Base-by-base conservation (phyloP, 1,140 invertebrate genomes). In the Saccostrea glomerata region DNA sequence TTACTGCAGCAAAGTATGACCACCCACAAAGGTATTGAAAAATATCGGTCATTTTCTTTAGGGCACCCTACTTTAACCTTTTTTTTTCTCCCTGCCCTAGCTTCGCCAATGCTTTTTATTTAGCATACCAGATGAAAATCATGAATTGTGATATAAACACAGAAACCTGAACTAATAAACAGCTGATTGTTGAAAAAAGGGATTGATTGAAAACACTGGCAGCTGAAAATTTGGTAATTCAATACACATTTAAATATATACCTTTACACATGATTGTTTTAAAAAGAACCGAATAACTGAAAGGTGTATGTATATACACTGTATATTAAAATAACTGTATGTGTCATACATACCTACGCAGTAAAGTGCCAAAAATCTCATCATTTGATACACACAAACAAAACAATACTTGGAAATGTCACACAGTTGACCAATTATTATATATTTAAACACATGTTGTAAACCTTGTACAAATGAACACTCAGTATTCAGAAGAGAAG, bases 41-140 rank as follows among this genome's bases (percentile, higher is more conserved):
- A 77, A 77, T 77, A 25, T 77, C 70, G 70, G 70, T 77, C 70
- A 77, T 77, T 77, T 77, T 25, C 25, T 30, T 77, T 40, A 12
- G 70, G 70, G 70, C 70, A 30, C 25, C 30, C 30, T 15, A 25
- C 70, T 77, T 77, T 77, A 36, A 77, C 70, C 70, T 77, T 77
- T 20, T 63, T 66, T 23, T 66, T 47, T 47, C 47, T 20, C 15
- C 60, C 60, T 36, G 30, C 30, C 30, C 30, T 36, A 36, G 30
- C 23, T 23, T 40, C 70, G 30, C 25, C 70, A 77, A 12, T 77
- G 70, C 23, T 30, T 77, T 77, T 77, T 77, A 77, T 77, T 77
- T 77, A 30, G 23, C 70, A 36, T 30, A 77, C 70, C 70, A 77
- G 70, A 77, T 77, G 70, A 77, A 77, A 77, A 77, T 77, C 70